Evolutionary conservation across 2,113 vertebrate genomes (phyloP), one percentile per base, ranked within the genome.

Genomic region (Lynx canadensis): DNA sequence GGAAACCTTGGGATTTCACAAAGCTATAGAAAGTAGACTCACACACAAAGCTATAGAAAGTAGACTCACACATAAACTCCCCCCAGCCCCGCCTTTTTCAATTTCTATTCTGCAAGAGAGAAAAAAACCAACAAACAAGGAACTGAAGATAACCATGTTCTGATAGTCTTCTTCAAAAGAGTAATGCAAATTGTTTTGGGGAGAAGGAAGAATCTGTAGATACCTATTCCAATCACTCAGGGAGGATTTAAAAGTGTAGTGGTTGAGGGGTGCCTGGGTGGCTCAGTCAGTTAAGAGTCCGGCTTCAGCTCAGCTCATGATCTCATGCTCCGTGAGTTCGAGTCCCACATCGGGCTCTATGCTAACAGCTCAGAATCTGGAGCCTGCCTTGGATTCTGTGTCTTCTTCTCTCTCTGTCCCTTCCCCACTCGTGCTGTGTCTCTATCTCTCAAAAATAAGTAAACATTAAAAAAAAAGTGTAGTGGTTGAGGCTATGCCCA

Each of bases 1-100:
- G 55, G 87, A 96, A 97, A 93, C 66, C 66, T 93, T 65, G 73
- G 69, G 57, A 38, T 31, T 89, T 48, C n/a, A 71, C 66, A 91
- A 91, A 82, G 8, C n/a, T 76, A 60, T 76, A 52, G 66, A 71
- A 89, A 91, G 31, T 73, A 79, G 33, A 87, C 50, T 50, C 48
- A 50, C 48, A 52, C 50, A 52, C 50, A 91, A 91, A 81, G 8
- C n/a, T 76, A 60, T 76, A 52, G 66, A 71, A 89, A 91, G 31
- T 79, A 79, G 33, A 87, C 52, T 50, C 50, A 50, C 50, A 52
- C 52, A 52, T 45, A 45, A 45, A 45, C 45, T 45, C 7, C 8
- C 45, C 45, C 45, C 45, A 9, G 45, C 45, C 45, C 45, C 7
- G 8, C 52, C 63, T 63, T 80, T 91, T 86, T 55, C 66, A 74